Evolutionary conservation across 2,797 vertebrate genomes (phyloP).

Genomic region (Paedocypris micromegethes): DNA sequence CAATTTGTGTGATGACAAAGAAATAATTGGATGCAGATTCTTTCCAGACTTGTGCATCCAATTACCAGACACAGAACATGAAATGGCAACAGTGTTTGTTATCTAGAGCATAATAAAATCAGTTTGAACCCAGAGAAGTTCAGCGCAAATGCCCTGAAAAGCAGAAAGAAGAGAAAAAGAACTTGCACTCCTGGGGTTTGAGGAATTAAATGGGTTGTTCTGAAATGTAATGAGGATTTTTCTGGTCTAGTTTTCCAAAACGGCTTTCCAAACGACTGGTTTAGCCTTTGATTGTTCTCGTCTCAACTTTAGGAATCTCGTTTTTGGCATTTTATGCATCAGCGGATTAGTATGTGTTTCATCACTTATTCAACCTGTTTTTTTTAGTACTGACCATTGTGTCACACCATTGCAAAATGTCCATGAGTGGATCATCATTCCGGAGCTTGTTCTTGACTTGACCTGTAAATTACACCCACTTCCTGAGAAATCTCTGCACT

Average conservation of each 20-base stretch:
- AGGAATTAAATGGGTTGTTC: slow-evolving; percentile 5
- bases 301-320: too few species aligned
- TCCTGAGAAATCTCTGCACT: not conserved
- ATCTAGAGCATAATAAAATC: slow-evolving; percentile 43
- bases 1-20: slow-evolving; percentile 41
- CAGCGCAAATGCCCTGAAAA: not conserved
- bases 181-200: slow-evolving; percentile 3
- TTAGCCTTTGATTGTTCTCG: too few species aligned
- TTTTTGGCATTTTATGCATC: too few species aligned
- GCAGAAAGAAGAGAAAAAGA: not conserved
- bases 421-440: too few species aligned
- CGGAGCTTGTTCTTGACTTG: slow-evolving; percentile 15
- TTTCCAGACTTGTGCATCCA: slow-evolving; percentile 44
- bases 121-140: slow-evolving; percentile 10
- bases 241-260: too few species aligned
- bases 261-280: too few species aligned
- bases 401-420: too few species aligned
- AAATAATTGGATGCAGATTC: slow-evolving; percentile 41
- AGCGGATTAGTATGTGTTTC: too few species aligned
- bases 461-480: slow-evolving; percentile 22
- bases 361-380: too few species aligned
- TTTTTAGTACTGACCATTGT: too few species aligned
- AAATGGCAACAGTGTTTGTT: slow-evolving; percentile 32
- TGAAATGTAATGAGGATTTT: not conserved
- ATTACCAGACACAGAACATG: slow-evolving; percentile 36